Evolutionary conservation across 2,888 invertebrate species (phyloP).

Genomic region (Sussaba pulchella): DNA sequence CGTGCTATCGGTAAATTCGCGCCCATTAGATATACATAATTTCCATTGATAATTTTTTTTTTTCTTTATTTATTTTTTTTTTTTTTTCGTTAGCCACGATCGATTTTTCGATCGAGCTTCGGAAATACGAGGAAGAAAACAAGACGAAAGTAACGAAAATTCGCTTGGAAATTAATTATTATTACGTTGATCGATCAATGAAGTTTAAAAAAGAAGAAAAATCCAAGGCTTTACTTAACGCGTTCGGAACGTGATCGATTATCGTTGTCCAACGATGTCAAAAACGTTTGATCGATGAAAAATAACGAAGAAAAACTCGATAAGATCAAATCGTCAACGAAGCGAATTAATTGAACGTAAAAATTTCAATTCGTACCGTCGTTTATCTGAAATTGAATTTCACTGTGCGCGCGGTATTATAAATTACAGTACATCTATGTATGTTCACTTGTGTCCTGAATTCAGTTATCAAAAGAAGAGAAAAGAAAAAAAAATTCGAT

Average conservation of each 20-base stretch:
- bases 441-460: conserved; percentile 67
- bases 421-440: conserved; percentile 62
- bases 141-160: conserved; percentile 8
- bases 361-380: conserved; percentile 25
- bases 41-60: conserved; percentile 32
- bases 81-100: neutral
- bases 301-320: conserved; percentile 3
- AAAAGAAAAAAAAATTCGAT: conserved; percentile 54
- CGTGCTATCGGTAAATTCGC: conserved; percentile 45
- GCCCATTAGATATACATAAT: conserved; percentile 36
- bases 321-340: conserved; percentile 21
- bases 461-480: conserved; percentile 62
- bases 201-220: conserved; percentile 20
- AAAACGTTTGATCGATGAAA: neutral
- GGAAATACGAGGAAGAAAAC: neutral
- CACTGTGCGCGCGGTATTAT: conserved; percentile 67
- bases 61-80: too few relatives aligned
- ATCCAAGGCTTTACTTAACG: conserved; percentile 27
- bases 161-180: conserved; percentile 19
- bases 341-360: conserved; percentile 9
- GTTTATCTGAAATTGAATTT: conserved; percentile 70
- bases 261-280: neutral
- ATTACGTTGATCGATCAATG: conserved; percentile 11
- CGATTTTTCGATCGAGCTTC: conserved; percentile 24
- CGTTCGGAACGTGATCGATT: conserved; percentile 16